A percentile compares a stretch with the other conserved stretches of the same genome.
phyloP scores from a whole-genome alignment of 2,113 vertebrate genomes.

The Chunga burmeisteri region DNA sequence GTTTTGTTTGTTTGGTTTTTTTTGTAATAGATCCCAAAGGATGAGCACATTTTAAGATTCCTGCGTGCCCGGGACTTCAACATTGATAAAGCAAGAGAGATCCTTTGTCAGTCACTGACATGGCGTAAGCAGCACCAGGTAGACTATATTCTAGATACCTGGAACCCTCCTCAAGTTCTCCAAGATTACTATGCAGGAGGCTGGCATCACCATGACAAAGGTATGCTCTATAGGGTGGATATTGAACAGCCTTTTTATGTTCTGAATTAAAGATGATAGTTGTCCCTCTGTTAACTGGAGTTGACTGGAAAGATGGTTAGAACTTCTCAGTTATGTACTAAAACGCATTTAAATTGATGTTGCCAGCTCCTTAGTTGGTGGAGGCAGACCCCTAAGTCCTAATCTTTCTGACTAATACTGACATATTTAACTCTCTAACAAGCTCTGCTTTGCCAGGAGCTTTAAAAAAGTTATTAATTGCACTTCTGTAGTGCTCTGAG shows the following conservation, averaged over 20 bases:
- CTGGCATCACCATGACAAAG: slow-evolving; percentile 97
- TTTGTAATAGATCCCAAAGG: slow-evolving; percentile 88
- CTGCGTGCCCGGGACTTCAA: slow-evolving; percentile 92
- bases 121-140: slow-evolving; percentile 97
- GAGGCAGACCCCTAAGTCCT: not conserved
- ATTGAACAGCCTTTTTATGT: not conserved
- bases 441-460: not conserved
- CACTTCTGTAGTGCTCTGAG: not conserved
- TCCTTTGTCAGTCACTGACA: slow-evolving; percentile 89
- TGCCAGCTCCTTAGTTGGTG: not conserved
- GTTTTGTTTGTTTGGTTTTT: not conserved
- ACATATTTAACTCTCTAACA: not conserved
- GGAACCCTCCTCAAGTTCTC: slow-evolving; percentile 88
- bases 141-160: slow-evolving; percentile 91
- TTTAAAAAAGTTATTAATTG: not conserved
- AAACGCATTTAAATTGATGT: not conserved
- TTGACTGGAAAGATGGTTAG: not conserved
- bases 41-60: slow-evolving; percentile 94
- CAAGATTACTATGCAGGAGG: slow-evolving; percentile 91
- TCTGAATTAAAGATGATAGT: not conserved
- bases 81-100: slow-evolving; percentile 90
- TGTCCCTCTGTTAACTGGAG: not conserved
- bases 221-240: slow-evolving; percentile 51
- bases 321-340: not conserved
- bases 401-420: not conserved